Evolutionary conservation across 2,888 invertebrate species (phyloP), one percentile per base, ranked within the genome.

Genomic region (Pollenia griseotomentosa): DNA sequence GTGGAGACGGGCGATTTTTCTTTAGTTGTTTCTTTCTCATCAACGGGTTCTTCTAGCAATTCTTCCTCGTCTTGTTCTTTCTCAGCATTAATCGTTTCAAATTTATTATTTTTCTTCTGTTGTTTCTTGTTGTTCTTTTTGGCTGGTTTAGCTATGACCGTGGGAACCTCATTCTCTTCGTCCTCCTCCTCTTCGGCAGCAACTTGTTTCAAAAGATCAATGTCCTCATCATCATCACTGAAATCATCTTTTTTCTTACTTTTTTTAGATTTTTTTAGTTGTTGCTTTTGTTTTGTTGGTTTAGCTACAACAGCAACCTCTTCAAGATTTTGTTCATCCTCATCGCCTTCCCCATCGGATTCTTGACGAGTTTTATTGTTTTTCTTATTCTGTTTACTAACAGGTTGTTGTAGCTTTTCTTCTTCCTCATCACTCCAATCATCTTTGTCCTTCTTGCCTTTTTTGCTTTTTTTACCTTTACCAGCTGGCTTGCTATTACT

Each of bases 341-440:
- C 33, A 6, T 33, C 33, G 6, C 33, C 86, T 7, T 88, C 88
- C 19, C 79, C 89, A 44, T 89, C 89, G 14, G 80, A 88, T 12
- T 88, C 86, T 2, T 78, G 65, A 33, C 85, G 84, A n/a, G 85
- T 88, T 63, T 89, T 75, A 61, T 88, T 88, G 80, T 86, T 68
- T 14, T 84, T 82, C 12, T 87, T 89, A 46, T 88, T 89, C 48
- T 78, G 80, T 4, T 65, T 80, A 48, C 7, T 77, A 9, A 46
- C 48, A 42, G 85, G 77, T 77, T 75, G 83, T 33, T 14, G 19
- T 40, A 12, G 70, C 73, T 88, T 68, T 83, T 88, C 88, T 53
- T 89, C 89, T 84, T 91, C 89, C 78, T 95, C 94, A 88, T 95
- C 95, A 79, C 95, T 94, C 89, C 94, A 94, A 85, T 94, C 94